Evolutionary conservation across 2,888 invertebrate genomes (phyloP), one percentile per base, ranked within the genome.

Genomic region (Orthonevra nobilis): DNA sequence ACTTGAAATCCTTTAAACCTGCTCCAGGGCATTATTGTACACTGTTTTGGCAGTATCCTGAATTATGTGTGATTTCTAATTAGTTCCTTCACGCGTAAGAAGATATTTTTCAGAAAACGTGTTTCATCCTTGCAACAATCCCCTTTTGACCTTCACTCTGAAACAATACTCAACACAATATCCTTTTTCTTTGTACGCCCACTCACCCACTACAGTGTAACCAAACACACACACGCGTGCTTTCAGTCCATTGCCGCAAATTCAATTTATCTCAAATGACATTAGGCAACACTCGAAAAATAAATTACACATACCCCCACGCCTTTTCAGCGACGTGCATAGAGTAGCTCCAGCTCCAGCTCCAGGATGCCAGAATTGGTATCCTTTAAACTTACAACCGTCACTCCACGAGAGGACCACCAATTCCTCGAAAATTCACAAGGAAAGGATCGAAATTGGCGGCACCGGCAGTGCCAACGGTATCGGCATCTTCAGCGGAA

Each of bases 191-290:
- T 15, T 4, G 15, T n/a, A n/a, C 6, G 19, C 12, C 12, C 26
- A 7, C 6, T 20, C 28, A 23, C 14, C 1, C 12, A 30, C 36
- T 38, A 10, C 34, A 12, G n/a, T 7, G 19, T 6, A 32, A 48
- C n/a, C 23, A 6, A 34, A 7, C 7, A 10, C 7, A 15, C 15
- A 2, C 6, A 44, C 14, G n/a, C 46, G 28, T 20, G 10, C 36
- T 17, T 17, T 30, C 56, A 66, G 73, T 68, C 66, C 79, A 68
- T 79, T 66, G 66, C 79, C 73, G 46, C 79, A 79, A 73, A 79
- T 79, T 79, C 73, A 79, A 79, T 79, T 79, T 73, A 79, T 73
- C 66, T 79, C 79, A 32, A 79, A 79, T 79, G 79, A 73, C 79
- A 79, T 79, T 68, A 73, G 72, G 68, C 73, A 68, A 79, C 48